Conservation (phyloP, 1,140 invertebrate species). For the Drosophila willistoni region DNA sequence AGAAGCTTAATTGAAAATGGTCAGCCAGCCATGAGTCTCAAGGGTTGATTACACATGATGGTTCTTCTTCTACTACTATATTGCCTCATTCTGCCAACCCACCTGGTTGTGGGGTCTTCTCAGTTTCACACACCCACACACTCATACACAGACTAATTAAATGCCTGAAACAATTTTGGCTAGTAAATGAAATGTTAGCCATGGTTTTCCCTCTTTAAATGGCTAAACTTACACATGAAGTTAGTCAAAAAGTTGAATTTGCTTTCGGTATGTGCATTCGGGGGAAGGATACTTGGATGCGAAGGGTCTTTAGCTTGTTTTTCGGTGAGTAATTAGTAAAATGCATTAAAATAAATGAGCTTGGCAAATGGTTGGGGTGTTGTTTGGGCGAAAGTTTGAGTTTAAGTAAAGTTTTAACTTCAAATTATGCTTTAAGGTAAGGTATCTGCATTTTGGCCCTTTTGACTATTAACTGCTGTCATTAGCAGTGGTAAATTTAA, state of each 20-base stretch:
- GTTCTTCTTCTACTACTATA: conserved; percentile 12
- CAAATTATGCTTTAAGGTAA: not conserved
- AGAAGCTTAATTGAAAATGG: conserved; percentile 68
- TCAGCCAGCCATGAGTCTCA: conserved; percentile 36
- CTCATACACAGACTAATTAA: conserved; percentile 54
- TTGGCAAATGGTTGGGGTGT: conserved; percentile 15
- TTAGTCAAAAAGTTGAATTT: conserved; percentile 76
- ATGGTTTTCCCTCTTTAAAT: conserved; percentile 57
- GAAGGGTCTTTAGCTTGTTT: conserved; percentile 32
- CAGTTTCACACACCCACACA: conserved; percentile 30
- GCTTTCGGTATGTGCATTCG: conserved; percentile 17
- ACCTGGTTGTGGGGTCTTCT: not conserved
- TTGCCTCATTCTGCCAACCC: not conserved
- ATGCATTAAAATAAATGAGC: conserved; percentile 78
- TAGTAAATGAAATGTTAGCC: conserved; percentile 65
- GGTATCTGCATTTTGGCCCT: too few species aligned
- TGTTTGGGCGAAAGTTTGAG: conserved; percentile 25
- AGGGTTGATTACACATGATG: conserved; percentile 54
- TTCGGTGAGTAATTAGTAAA: conserved; percentile 70
- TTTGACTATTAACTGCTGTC: too few species aligned
- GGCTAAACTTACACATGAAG: conserved; percentile 66
- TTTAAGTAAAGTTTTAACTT: not conserved
- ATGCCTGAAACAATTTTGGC: conserved; percentile 59
- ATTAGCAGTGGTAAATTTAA: too few species aligned
- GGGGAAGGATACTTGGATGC: conserved; percentile 14